Evolutionary conservation across 1,140 invertebrate species (phyloP), one percentile per base, ranked within the genome.

Genomic region (Ephestia elutella): DNA sequence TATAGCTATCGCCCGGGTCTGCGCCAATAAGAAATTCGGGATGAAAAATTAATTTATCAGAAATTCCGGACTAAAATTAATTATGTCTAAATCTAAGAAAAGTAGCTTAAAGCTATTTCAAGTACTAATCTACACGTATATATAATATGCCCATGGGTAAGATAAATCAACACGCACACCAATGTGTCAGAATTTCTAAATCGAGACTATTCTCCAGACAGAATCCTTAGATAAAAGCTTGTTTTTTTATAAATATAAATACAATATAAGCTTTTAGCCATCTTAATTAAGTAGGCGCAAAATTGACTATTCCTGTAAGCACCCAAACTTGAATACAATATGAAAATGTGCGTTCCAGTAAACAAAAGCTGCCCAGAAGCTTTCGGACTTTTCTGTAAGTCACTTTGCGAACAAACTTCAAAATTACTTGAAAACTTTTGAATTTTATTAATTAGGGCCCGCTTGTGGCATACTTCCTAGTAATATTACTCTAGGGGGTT

Each of bases 361-460:
- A 70, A 70, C 53, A 60, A 62, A 63, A 28, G 25, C 51, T 21
- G 49, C 20, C 18, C 25, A 38, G 15, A 62, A 61, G 48, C 59
- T 63, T 17, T 21, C 38, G 20, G 18, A 54, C 44, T 54, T 67
- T 62, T 64, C 44, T 32, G 49, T 54, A 51, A 60, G 54, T 61
- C 61, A 63, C 51, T 64, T 60, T 44, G 19, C 19, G 18, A 13
- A 25, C 9, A 59, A 60, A 67, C 54, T 63, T 59, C 44, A 58
- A 63, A 71, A 67, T 71, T 68, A 63, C 68, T 71, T 65, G 28
- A 49, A 48, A 61, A 65, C 55, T 70, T 61, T 63, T 59, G 50
- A 54, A 57, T 62, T 54, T 57, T 62, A 57, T 58, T 62, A 62
- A 62, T 62, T 62, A 57, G 50, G 21, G 50, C 2, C 11, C 50